Evolutionary conservation across 2,113 vertebrate genomes (phyloP), one percentile per base, ranked within the genome.

Genomic region (Leucopternis melanops): DNA sequence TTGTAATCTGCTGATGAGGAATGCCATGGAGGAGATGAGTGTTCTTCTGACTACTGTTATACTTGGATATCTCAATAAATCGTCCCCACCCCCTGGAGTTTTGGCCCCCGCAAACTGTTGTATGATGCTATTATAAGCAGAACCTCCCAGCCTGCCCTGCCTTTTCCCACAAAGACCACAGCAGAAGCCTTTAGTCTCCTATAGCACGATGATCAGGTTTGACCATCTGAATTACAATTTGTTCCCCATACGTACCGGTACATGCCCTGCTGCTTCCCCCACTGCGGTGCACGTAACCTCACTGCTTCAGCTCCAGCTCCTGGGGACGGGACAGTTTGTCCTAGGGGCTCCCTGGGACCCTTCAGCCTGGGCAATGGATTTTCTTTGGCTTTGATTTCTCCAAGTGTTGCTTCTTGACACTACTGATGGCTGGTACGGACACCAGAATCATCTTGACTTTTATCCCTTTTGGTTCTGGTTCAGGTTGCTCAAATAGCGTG

Each of bases 271-370:
- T 72, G 44, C 38, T 83, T 73, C 16, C 16, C 21, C 14, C 22
- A 9, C 6, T 0, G 0, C 2, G 15, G 36, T 50, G 29, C 18
- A 50, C 2, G 1, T 27, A 81, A 26, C 57, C 47, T 50, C 29
- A 5, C 17, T 18, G 25, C 42, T 81, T 47, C 52, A 52, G 22
- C 69, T 45, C 9, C 5, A 0, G 18, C 45, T 71, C 20, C 47
- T 36, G 11, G 11, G 17, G n/a, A 75, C 36, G 67, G 47, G 10
- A 11, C 14, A 57, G 12, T 61, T 57, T 72, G 52, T 38, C 67
- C 12, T 3, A 2, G 10, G 36, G 20, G 21, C 29, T 89, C 15
- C 34, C 34, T 2, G 1, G 54, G n/a, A 72, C 20, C 8, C 47
- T 71, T 45, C 47, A 86, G 42, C 17, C 13, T 11, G 16, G 25